Conservation (phyloP, 2,888 invertebrate genomes). For the Pollenia angustigena region DNA sequence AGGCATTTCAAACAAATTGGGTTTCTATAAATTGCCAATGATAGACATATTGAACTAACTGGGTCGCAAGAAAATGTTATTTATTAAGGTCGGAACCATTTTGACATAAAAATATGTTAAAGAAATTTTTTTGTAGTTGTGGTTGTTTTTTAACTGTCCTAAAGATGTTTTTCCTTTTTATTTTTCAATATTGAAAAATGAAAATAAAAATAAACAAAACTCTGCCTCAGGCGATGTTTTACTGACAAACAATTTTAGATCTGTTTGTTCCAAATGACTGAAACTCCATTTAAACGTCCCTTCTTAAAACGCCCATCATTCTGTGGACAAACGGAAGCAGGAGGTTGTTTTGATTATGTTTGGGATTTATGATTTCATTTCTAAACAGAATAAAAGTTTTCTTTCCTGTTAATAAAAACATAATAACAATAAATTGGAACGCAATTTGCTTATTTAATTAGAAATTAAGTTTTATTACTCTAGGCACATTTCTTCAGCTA, state of each 20-base stretch:
- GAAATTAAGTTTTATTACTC: too few species aligned
- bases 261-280: background rate
- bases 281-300: background rate
- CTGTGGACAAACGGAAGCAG: background rate
- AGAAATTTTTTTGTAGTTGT: background rate
- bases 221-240: background rate
- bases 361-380: background rate
- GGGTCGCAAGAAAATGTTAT: background rate
- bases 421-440: background rate
- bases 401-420: background rate
- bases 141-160: background rate
- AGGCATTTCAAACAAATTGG: background rate
- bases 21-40: background rate
- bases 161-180: background rate
- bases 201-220: background rate
- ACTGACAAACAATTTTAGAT: background rate
- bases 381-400: background rate
- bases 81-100: slow-evolving; percentile 1
- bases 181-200: background rate
- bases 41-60: background rate
- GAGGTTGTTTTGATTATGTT: background rate
- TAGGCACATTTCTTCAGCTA: too few species aligned
- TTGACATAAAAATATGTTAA: too few species aligned
- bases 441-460: background rate
- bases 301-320: background rate